A percentile compares a stretch with the other conserved stretches of the same genome.
These are phyloP conservation scores for Oxyura jamaicensis DNA, from an alignment of 2,113 vertebrate genomes.

Conservation along the genomic window DNA sequence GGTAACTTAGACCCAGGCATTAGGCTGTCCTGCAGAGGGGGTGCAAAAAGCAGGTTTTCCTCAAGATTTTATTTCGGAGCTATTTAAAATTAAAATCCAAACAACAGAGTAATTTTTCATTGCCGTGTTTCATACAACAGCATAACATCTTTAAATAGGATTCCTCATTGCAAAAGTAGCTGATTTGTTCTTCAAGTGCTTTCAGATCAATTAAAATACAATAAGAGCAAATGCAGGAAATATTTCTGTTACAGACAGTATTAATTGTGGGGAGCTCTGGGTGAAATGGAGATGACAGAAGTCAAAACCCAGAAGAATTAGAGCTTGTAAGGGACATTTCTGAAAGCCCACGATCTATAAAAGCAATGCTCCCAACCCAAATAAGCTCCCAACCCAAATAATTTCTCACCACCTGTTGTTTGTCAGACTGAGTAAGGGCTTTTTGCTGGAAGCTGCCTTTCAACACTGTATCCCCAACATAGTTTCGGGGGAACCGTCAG, in stretches of 20 bases:
- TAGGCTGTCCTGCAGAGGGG: not conserved
- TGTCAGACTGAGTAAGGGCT: not conserved
- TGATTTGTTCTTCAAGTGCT: not conserved
- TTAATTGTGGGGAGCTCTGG: not conserved
- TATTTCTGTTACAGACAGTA: not conserved
- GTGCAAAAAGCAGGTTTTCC: not conserved
- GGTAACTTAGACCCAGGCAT: not conserved
- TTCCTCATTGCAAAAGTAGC: not conserved
- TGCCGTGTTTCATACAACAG: not conserved
- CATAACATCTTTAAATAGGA: not conserved
- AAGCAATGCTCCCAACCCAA: not conserved
- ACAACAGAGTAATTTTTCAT: not conserved
- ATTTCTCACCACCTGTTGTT: not conserved
- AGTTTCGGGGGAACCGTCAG: not conserved
- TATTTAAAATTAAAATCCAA: not conserved
- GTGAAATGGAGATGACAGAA: not conserved
- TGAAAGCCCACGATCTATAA: not conserved
- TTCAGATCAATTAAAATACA: slow-evolving; percentile 5
- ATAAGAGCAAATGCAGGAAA: not conserved
- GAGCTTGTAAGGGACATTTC: not conserved
- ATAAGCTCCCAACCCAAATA: not conserved
- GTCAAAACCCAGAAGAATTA: not conserved
- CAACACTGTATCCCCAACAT: not conserved
- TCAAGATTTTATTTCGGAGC: not conserved
- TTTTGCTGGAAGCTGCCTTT: not conserved